These are phyloP conservation scores for Tholera decimalis DNA, from an alignment of 2,888 invertebrate species.

Conservation along the genomic window DNA sequence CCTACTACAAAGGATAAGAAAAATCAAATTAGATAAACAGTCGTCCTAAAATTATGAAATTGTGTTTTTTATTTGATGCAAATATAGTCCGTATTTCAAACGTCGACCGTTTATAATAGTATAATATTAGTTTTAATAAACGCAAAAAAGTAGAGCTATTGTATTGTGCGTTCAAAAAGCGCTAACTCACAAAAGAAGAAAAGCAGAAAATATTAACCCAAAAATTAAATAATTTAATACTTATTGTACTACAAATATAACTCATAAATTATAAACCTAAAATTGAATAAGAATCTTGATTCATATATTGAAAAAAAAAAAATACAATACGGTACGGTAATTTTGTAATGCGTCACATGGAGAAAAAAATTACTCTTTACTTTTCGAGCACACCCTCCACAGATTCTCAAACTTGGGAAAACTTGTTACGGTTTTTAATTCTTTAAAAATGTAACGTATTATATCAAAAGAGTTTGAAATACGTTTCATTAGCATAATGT, in stretches of 20 bases:
- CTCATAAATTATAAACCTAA: not conserved
- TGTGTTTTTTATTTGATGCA: not conserved
- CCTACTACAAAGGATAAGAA: slow-evolving; percentile 49
- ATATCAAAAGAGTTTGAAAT: not conserved
- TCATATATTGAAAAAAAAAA: not conserved
- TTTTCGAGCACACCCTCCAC: slow-evolving; percentile 31
- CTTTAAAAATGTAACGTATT: not conserved
- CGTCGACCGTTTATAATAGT: accelerated
- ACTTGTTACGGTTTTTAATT: slow-evolving; percentile 11
- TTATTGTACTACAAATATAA: accelerated
- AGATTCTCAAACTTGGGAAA: slow-evolving; percentile 2
- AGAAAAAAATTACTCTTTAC: accelerated
- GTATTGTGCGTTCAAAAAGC: slow-evolving; percentile 56
- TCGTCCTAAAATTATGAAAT: slow-evolving; percentile 29
- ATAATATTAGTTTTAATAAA: not conserved
- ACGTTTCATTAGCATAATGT: no score
- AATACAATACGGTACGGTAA: accelerated
- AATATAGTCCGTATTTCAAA: slow-evolving; percentile 2
- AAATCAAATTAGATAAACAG: slow-evolving; percentile 62
- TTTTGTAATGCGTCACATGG: no score
- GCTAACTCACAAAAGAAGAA: accelerated
- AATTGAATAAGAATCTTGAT: accelerated
- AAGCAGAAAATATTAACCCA: no score
- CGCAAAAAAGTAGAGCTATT: slow-evolving; percentile 13
- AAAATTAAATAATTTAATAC: accelerated